Evolutionary conservation across 2,888 invertebrate genomes (phyloP).

Genomic region (Automeris io): DNA sequence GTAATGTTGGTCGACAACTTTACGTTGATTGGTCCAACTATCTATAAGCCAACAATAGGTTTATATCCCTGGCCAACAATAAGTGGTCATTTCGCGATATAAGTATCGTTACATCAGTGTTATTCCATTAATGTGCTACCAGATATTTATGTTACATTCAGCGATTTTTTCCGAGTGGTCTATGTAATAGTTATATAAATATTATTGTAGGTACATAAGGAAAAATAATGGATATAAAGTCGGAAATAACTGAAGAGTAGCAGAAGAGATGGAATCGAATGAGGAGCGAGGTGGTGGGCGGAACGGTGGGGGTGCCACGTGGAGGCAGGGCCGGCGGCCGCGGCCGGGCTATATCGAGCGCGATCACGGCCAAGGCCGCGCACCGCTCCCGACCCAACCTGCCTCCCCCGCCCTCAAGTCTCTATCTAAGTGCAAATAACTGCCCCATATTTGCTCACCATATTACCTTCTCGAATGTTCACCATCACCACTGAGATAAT

Average conservation of each 20-base stretch:
- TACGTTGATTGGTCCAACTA: too few species aligned
- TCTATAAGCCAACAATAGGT: too few species aligned
- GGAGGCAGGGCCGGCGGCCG: constrained; percentile 26
- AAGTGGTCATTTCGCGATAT: too few species aligned
- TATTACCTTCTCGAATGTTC: background rate
- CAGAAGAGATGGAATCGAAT: constrained; percentile 34
- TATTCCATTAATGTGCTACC: too few species aligned
- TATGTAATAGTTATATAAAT: too few species aligned
- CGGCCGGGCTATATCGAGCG: constrained; percentile 69
- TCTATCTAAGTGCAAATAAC: constrained; percentile 15
- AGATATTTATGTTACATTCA: too few species aligned
- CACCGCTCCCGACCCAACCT: constrained; percentile 35
- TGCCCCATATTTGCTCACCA: constrained; percentile 13
- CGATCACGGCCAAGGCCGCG: constrained; percentile 75
- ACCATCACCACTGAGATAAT: background rate
- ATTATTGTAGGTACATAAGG: too few species aligned
- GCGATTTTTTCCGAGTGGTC: too few species aligned
- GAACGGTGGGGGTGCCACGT: constrained; percentile 23
- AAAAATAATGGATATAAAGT: too few species aligned
- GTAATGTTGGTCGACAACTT: too few species aligned
- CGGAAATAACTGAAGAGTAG: constrained; percentile 40
- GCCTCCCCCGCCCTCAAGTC: constrained; percentile 19
- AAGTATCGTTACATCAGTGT: too few species aligned
- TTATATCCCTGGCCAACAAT: too few species aligned
- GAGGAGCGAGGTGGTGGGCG: constrained; percentile 31